phyloP scores from a whole-genome alignment of 2,113 vertebrate genomes.

The Polypterus bichir region DNA sequence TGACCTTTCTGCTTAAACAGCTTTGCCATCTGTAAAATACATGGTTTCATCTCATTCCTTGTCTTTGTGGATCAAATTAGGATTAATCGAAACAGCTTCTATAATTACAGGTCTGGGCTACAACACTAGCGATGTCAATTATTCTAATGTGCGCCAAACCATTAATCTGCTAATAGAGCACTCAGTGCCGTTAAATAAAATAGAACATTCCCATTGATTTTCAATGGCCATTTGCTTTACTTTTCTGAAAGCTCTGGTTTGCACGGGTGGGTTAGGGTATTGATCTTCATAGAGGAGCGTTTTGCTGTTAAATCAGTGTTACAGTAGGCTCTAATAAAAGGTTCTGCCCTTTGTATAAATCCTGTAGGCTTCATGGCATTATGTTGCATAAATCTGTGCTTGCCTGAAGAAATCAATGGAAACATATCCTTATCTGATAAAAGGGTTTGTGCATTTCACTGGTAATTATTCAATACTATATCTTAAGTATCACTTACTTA shows the following conservation, averaged over 20 bases:
- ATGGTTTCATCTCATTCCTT: slow-evolving; percentile 19
- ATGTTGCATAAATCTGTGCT: slow-evolving; percentile 34
- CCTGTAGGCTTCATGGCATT: slow-evolving; percentile 25
- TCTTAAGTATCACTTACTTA: background rate
- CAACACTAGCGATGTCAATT: slow-evolving; percentile 32
- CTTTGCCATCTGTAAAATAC: slow-evolving; percentile 26
- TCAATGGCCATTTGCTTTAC: slow-evolving; percentile 30
- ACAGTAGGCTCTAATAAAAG: slow-evolving; percentile 40
- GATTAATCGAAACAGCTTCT: slow-evolving; percentile 42
- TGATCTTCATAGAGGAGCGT: slow-evolving; percentile 43
- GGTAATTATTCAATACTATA: slow-evolving; percentile 1
- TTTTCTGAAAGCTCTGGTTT: slow-evolving; percentile 29
- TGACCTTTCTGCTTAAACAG: slow-evolving; percentile 31
- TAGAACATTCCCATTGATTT: slow-evolving; percentile 39
- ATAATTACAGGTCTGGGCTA: slow-evolving; percentile 37
- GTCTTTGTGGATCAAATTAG: slow-evolving; percentile 30
- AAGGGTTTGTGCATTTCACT: slow-evolving; percentile 14
- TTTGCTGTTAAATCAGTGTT: slow-evolving; percentile 32
- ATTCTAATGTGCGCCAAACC: slow-evolving; percentile 40
- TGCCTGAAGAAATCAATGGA: slow-evolving; percentile 30
- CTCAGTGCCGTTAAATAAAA: slow-evolving; percentile 38
- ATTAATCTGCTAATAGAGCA: slow-evolving; percentile 38
- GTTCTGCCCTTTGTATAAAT: slow-evolving; percentile 37
- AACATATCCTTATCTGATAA: slow-evolving; percentile 45
- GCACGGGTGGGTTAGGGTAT: slow-evolving; percentile 31